Conservation (phyloP, 92 coral and sea anemone genomes). For the Siderastrea radians region DNA sequence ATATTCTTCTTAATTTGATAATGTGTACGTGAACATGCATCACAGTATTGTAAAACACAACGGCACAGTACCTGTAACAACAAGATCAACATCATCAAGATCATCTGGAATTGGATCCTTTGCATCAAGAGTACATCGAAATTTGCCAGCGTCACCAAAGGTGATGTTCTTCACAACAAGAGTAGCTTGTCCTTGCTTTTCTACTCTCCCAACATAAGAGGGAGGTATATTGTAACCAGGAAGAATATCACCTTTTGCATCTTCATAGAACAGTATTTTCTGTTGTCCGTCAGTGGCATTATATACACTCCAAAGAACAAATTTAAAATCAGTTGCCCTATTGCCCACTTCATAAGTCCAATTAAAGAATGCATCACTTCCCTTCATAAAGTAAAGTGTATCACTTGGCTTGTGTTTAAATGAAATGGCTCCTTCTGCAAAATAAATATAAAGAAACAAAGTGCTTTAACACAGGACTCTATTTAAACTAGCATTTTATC, state of each 20-base stretch:
- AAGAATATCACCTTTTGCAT: neutral
- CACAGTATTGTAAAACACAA: too few species aligned
- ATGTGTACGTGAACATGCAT: too few species aligned
- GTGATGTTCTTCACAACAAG: neutral
- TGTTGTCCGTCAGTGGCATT: neutral
- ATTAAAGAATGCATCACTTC: neutral
- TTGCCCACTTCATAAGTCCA: neutral
- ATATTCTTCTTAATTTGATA: too few species aligned
- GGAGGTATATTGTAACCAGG: neutral
- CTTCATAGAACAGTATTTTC: neutral
- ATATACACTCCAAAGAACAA: neutral
- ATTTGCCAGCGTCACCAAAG: neutral
- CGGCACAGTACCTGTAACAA: neutral
- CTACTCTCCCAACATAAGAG: neutral
- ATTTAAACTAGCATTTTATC: too few species aligned
- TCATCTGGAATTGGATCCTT: neutral
- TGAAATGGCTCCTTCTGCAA: too few species aligned
- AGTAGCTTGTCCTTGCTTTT: neutral
- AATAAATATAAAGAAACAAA: too few species aligned
- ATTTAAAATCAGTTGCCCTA: neutral
- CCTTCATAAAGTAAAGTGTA: neutral
- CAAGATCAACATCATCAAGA: neutral
- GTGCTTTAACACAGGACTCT: too few species aligned
- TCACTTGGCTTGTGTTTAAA: neutral
- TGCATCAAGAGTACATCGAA: neutral